Base-by-base conservation (phyloP, 2,888 invertebrate species). In the Tenodera sinensis region DNA sequence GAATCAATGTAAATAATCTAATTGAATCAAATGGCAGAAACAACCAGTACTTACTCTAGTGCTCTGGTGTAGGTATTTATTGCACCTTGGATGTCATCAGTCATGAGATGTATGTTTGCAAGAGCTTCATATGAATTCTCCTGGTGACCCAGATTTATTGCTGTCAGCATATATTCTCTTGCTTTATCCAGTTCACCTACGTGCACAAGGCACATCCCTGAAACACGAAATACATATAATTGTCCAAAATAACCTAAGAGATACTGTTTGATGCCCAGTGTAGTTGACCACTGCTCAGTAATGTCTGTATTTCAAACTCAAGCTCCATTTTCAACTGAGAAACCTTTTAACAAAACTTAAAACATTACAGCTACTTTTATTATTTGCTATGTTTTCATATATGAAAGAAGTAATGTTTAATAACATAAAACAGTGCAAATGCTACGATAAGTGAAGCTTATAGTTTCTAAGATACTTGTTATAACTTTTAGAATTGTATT, bases 141-240 rank as follows among this genome's bases (percentile, higher is more conserved):
- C 89, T 96, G 96, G 88, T 96, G 96, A 30, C 96, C 96, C 85
- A 96, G 94, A 91, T 96, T 95, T 12, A 97, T 95, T 0, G 97
- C 97, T 91, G 95, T 95, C 87, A 95, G 94, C 25, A 97, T 95
- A 93, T 96, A 96, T 91, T 96, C 96, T 91, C 96, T 96, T 0
- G 97, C 97, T 90, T 96, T 95, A 84, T 95, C 95, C 30, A 94
- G 92, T 82, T 96, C 96, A n/a, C 96, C 95, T 71, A 97, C 93
- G 91, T 95, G 95, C 93, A 96, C 94, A 89, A 96, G 95, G 92
- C 97, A 97, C 91, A 97, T 96, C 34, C 97, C 97, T 97, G 91
- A 27, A 92, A 84, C 27, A 25, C 42, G 28, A 88, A 83, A 89
- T 27, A 87, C 28, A n/a, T n/a, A n/a, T n/a, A 88, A n/a, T 12